A percentile compares a stretch with the other conserved stretches of the same genome.
Conservation (phyloP, 2,113 vertebrate species). For the Caretta caretta region DNA sequence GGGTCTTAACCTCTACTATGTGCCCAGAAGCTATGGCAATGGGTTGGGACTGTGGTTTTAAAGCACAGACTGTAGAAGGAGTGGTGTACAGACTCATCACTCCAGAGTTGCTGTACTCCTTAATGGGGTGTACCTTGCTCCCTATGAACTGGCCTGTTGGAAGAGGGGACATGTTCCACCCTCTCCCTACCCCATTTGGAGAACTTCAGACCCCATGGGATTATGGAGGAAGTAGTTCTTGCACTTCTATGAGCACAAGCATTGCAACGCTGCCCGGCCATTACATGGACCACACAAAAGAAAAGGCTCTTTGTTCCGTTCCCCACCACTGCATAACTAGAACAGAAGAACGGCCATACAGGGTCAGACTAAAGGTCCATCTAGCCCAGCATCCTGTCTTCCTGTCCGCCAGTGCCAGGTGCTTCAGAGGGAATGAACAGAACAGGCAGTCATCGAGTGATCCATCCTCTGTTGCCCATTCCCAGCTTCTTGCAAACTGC, state of each 20-base stretch:
- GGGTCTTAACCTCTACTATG: not conserved
- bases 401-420: no score
- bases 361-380: no score
- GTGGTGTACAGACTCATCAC: not conserved
- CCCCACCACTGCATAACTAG: not conserved
- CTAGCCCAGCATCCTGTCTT: no score
- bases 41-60: not conserved
- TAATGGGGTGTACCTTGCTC: not conserved
- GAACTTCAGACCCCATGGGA: not conserved
- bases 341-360: no score
- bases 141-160: not conserved
- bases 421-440: no score
- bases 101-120: not conserved
- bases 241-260: not conserved
- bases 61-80: not conserved
- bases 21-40: not conserved
- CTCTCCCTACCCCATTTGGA: not conserved
- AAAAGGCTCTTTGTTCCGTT: not conserved
- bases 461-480: no score
- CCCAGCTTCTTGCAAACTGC: not conserved
- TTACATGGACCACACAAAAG: not conserved
- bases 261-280: not conserved
- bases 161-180: not conserved
- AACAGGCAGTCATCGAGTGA: no score
- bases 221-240: not conserved